phyloP scores from a whole-genome alignment of 2,113 vertebrate species.

The Caretta caretta region DNA sequence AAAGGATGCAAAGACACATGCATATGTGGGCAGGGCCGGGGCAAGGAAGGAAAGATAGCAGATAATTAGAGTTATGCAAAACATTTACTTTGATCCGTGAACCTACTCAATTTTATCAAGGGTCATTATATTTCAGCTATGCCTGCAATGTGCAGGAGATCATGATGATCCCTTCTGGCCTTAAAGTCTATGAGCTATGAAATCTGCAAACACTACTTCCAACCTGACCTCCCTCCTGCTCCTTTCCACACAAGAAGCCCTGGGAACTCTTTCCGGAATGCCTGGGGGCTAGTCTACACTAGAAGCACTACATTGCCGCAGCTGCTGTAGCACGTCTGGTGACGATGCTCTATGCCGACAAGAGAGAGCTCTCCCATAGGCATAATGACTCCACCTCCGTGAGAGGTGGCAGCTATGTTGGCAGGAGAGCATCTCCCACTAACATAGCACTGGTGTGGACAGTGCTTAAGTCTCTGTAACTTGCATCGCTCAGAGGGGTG shows the following conservation, averaged over 20 bases:
- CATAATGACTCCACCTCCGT: too few species aligned
- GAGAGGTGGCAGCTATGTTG: too few species aligned
- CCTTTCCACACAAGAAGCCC: neutral
- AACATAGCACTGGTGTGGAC: too few species aligned
- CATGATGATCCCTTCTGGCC: neutral
- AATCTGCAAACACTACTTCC: neutral
- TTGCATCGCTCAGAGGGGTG: neutral
- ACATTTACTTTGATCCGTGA: neutral
- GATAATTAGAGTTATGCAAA: neutral
- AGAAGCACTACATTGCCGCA: too few species aligned
- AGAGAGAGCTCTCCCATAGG: too few species aligned
- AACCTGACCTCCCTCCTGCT: neutral
- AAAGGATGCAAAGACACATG: neutral
- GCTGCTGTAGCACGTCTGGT: too few species aligned
- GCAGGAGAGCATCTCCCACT: too few species aligned
- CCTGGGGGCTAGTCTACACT: neutral
- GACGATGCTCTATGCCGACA: too few species aligned
- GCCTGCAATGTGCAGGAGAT: neutral
- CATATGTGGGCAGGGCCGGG: neutral
- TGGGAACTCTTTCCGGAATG: neutral
- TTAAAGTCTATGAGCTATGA: neutral
- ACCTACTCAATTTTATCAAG: fast-evolving
- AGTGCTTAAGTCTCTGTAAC: too few species aligned
- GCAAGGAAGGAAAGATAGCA: neutral
- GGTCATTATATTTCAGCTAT: neutral